Base-by-base conservation (phyloP, 2,113 vertebrate genomes). In the Bubo blakistoni region DNA sequence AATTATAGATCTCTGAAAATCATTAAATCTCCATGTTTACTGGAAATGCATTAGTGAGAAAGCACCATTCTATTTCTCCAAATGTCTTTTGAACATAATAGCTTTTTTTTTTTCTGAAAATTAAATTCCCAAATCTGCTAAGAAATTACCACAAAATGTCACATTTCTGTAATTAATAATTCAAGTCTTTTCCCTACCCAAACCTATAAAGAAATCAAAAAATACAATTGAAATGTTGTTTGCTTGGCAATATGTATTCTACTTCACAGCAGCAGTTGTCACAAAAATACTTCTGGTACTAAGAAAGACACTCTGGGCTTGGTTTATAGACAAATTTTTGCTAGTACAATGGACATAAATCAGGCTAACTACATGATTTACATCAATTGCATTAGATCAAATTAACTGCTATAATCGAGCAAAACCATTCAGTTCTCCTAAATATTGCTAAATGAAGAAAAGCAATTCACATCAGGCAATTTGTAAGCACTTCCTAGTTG, bases 291-390 rank as follows among this genome's bases (percentile, higher is more conserved):
- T 95, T 92, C 69, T 93, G 16, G 26, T 96, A 86, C 81, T 80
- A 96, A 80, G 66, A 96, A 96, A 84, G 77, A 93, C 70, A 94
- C 83, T 90, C 72, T 58, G 61, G 71, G 38, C 55, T 88, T 92
- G 46, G 76, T 94, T 96, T 89, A 77, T 88, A 98, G 97, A 90
- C 81, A 98, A 91, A 40, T 96, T 96, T 94, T 90, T 96, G 52
- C 88, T 92, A 44, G 78, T 67, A 92, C 58, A 94, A 73, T 76
- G 86, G 73, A 95, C 81, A 90, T 62, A 96, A 96, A 97, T 92
- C 94, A 97, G 92, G 40, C 76, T 95, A 96, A 97, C 91, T 77
- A 25, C 69, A 77, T 71, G 78, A 94, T 84, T 96, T 96, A 94
- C 79, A 86, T 92, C 90, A 97, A 84, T 71, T 78, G 73, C 70